Evolutionary conservation across 2,888 invertebrate species (phyloP).

Genomic region (Napeogenes inachia): DNA sequence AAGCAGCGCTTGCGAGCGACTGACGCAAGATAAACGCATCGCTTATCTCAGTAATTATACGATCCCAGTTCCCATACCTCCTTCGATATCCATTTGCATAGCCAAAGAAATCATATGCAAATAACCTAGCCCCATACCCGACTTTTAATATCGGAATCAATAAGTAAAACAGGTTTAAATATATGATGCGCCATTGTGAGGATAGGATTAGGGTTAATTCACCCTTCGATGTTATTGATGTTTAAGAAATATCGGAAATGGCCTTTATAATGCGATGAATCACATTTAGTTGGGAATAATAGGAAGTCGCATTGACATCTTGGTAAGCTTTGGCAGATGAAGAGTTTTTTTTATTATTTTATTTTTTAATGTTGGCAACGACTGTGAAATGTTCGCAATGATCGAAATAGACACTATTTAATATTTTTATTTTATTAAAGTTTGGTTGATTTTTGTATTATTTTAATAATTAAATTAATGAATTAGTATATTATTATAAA

Average conservation of each 20-base stretch:
- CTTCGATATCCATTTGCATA: constrained; percentile 65
- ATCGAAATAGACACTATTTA: neutral
- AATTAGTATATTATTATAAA: neutral
- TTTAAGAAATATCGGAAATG: constrained; percentile 63
- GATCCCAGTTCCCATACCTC: constrained; percentile 65
- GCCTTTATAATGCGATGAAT: constrained; percentile 55
- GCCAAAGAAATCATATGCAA: constrained; percentile 71
- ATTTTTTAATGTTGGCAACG: neutral
- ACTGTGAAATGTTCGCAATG: neutral
- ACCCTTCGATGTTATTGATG: constrained; percentile 63
- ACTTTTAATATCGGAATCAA: constrained; percentile 72
- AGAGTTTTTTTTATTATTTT: neutral
- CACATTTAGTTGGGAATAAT: constrained; percentile 37
- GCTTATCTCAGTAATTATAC: constrained; percentile 70
- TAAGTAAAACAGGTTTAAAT: constrained; percentile 73
- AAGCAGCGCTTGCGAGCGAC: constrained; percentile 69
- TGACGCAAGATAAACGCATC: constrained; percentile 63
- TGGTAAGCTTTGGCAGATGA: constrained; percentile 1
- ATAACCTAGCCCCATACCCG: constrained; percentile 61
- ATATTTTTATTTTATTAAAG: neutral
- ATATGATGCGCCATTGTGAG: constrained; percentile 57
- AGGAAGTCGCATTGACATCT: constrained; percentile 5
- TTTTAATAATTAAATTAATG: too few relatives aligned
- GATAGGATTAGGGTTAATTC: constrained; percentile 69
- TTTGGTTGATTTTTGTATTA: too few relatives aligned